Evolutionary conservation across 2,888 invertebrate species (phyloP).

Genomic region (Chloroclysta siterata): DNA sequence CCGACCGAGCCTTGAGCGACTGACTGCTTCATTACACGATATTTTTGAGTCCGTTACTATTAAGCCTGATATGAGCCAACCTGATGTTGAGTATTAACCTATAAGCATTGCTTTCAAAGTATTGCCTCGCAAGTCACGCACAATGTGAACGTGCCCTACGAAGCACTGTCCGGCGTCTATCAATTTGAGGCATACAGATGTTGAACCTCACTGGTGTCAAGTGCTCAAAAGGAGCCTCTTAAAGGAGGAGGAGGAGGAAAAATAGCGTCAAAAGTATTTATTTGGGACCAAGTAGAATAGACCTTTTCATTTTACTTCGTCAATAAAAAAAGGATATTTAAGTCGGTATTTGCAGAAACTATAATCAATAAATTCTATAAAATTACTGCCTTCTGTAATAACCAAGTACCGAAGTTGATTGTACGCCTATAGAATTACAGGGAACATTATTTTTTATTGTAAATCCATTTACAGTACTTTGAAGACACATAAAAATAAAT

Average conservation of each 20-base stretch:
- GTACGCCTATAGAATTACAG: slow-evolving; percentile 13
- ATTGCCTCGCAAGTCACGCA: too few species aligned
- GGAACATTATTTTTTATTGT: slow-evolving; percentile 18
- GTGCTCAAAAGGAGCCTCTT: too few species aligned
- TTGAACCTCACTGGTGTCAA: too few species aligned
- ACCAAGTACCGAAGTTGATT: slow-evolving; percentile 2
- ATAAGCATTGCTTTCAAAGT: too few species aligned
- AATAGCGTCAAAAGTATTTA: too few species aligned
- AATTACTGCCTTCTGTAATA: slow-evolving; percentile 6
- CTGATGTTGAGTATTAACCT: too few species aligned
- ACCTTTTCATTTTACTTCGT: slow-evolving; percentile 7
- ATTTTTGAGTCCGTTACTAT: slow-evolving; percentile 1
- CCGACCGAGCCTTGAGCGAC: slow-evolving; percentile 5
- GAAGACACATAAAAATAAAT: neutral
- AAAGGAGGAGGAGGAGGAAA: too few species aligned
- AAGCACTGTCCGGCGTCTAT: too few species aligned
- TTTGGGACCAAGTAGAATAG: slow-evolving; percentile 8
- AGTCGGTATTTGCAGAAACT: slow-evolving; percentile 10
- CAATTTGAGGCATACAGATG: too few species aligned
- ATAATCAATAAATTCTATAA: slow-evolving; percentile 19
- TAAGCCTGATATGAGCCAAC: neutral
- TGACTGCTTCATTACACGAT: slow-evolving; percentile 21
- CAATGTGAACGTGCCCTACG: neutral
- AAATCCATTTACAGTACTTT: slow-evolving; percentile 3
- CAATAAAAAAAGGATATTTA: slow-evolving; percentile 19